Evolutionary conservation across 35 echinoderm and acorn worm genomes (phyloP), one percentile per base, ranked within the genome.

Genomic region (Ophiothrix spiculata): DNA sequence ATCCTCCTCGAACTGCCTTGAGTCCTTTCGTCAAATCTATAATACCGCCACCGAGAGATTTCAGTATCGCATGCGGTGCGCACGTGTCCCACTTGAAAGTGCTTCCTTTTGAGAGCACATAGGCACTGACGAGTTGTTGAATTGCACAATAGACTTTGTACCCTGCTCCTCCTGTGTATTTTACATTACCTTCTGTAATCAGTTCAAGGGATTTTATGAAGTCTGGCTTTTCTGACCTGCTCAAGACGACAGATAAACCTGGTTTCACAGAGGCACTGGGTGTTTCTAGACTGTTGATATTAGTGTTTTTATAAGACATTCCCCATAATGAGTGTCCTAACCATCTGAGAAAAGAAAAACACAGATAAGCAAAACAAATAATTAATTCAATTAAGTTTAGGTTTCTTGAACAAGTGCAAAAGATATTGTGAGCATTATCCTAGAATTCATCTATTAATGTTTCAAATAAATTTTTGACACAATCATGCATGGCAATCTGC

Each of bases 21-120:
- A 89, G 38, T 13, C 75, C 76, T 74, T 79, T 78, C 12, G 40
- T 14, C 14, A 83, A 80, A 38, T 91, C 45, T 33, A 94, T 74
- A 0, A 99, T 91, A 23, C 96, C 96, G 25, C 96, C 96, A 10
- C 92, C 92, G 0, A 99, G 45, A 11, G 96, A 94, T 29, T 76
- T 81, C 0, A 99, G 75, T 1, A 99, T 88, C 0, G 96, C 92
- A 77, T 99, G 96, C 11, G 96, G 92, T 1, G 85, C 92, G 84
- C 96, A 99, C 0, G 91, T 94, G 38, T 99, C 96, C 96, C 96
- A 99, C 45, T 99, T 99, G 76, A 91, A 99, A 3, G 96, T 99
- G 56, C 86, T 94, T 1, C 96, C 96, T 37, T 64, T 88, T 23
- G 92, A 91, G 19, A 99, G 79, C 3, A 99, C 81, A 74, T 94